Percentiles rank a stretch among this genome's conserved stretches.
Evolutionary conservation across 2,113 vertebrate species (phyloP).

Genomic region (Sturnus vulgaris): DNA sequence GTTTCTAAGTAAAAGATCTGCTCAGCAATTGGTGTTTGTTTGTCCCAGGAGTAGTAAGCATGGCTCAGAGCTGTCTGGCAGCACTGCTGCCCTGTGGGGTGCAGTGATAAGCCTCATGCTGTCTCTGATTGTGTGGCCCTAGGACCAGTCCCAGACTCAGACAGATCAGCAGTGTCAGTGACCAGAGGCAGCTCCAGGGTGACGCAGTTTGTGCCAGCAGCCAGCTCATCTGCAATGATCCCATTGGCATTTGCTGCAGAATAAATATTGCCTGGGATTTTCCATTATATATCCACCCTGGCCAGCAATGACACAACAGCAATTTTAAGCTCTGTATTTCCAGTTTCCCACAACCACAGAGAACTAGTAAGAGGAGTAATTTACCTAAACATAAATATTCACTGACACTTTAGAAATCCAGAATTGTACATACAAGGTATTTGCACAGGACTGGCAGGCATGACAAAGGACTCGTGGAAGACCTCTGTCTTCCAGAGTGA

Average conservation of each 20-base stretch:
- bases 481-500: neutral
- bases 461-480: neutral
- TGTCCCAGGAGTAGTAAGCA: neutral
- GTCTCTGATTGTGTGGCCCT: rapidly evolving
- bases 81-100: neutral
- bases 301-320: neutral
- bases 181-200: neutral
- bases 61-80: neutral
- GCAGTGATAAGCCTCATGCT: neutral
- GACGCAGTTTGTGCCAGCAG: neutral
- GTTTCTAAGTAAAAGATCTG: neutral
- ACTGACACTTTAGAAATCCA: neutral
- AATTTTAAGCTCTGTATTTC: neutral
- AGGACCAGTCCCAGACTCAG: neutral
- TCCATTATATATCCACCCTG: neutral
- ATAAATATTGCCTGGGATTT: neutral
- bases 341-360: neutral
- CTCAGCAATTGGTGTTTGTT: neutral
- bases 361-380: neutral
- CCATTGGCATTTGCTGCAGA: neutral
- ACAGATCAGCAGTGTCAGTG: neutral
- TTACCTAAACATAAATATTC: neutral
- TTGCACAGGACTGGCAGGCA: neutral
- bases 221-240: neutral
- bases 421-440: neutral